Conservation (phyloP, 2,888 invertebrate genomes). For the Agrotis exclamationis region DNA sequence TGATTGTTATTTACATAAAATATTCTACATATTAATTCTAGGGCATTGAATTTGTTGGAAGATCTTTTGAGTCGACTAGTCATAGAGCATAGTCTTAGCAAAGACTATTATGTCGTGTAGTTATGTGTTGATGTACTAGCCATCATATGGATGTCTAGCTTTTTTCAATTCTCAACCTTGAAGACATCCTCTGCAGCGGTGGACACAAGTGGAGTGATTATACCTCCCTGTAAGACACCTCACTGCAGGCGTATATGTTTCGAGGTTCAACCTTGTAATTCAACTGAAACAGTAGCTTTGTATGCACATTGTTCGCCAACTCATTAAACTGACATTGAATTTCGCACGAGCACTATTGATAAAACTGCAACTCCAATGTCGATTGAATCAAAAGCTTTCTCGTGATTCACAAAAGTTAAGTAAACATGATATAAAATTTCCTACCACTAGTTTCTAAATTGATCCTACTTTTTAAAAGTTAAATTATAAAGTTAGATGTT, state of each 20-base stretch:
- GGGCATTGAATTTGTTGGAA: not conserved
- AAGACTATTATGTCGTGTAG: not conserved
- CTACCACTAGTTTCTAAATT: not conserved
- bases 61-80: not conserved
- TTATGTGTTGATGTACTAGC: not conserved
- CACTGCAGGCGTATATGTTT: not conserved
- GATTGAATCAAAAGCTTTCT: conserved; percentile 4
- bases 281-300: not conserved
- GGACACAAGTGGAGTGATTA: not conserved
- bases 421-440: not conserved
- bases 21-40: not conserved
- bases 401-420: not conserved
- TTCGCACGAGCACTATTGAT: not conserved
- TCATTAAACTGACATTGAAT: not conserved
- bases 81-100: not conserved
- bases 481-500: not conserved
- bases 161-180: not conserved
- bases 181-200: not conserved
- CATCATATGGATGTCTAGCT: not conserved
- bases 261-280: not conserved
- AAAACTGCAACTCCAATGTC: not conserved
- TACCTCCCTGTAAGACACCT: not conserved
- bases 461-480: not conserved
- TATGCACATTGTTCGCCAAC: not conserved
- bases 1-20: not conserved